Evolutionary conservation across 2,888 invertebrate genomes (phyloP), one percentile per base, ranked within the genome.

Genomic region (Strigamia maritima): DNA sequence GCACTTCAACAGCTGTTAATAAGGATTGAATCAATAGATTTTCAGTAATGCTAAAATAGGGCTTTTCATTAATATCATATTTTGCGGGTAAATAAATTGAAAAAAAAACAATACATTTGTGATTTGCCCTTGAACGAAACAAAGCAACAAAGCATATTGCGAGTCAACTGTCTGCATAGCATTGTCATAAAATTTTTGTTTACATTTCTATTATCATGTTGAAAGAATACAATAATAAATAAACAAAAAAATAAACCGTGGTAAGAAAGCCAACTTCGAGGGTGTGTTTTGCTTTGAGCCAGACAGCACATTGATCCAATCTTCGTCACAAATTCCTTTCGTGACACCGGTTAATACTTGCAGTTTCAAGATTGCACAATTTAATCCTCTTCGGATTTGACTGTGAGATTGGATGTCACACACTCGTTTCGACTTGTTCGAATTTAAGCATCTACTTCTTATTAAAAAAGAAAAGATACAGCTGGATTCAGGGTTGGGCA

Each of bases 371-470:
- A 24, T 26, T 70, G 70, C 28, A 28, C 70, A 70, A 28, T 70
- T 70, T 70, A 70, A 70, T 70, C 70, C 70, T 26, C 60, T 70
- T 28, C 70, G 70, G 70, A 70, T 70, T 70, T 70, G 70, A 70
- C 70, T 24, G 70, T 28, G 14, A 14, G 28, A 70, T 70, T 70
- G 70, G 70, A 70, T 70, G 70, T 26, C 70, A 70, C 70, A 12
- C 16, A 26, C 28, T 54, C 22, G 54, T 54, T 19, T 54, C n/a
- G 19, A 54, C 54, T 19, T n/a, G 54, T 19, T 54, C 54, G 54
- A 19, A 54, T 54, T 54, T 54, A 54, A 54, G 19, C 19, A 0
- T 19, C 19, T 22, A 54, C 19, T n/a, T 54, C 19, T 19, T 22
- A 4, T 19, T 19, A 54, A 19, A 19, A 8, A 19, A 19, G 12